phyloP scores from a whole-genome alignment of 2,797 vertebrate species.

The Sebastes elongatus region DNA sequence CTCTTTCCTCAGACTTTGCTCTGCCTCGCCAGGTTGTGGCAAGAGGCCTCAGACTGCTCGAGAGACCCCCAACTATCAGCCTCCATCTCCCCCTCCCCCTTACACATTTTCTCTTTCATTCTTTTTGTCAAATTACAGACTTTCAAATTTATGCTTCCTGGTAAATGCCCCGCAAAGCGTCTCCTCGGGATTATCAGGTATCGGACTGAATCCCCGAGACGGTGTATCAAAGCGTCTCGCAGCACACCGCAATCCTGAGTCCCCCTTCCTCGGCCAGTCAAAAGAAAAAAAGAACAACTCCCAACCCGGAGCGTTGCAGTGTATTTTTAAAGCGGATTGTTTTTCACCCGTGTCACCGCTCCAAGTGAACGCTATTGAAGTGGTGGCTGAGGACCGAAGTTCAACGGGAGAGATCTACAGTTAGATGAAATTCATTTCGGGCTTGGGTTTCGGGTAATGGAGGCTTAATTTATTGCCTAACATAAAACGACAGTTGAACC shows the following conservation, averaged over 20 bases:
- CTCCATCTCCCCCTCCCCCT: constrained; percentile 10
- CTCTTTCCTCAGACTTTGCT: constrained; percentile 23
- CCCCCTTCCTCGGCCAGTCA: constrained; percentile 6
- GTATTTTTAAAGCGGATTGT: constrained; percentile 76
- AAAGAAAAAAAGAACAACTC: constrained; percentile 9
- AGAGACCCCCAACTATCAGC: constrained; percentile 56
- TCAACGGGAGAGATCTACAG: constrained; percentile 55
- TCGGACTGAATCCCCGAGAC: constrained; percentile 61
- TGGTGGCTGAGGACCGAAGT: constrained; percentile 46
- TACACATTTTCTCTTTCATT: constrained; percentile 41
- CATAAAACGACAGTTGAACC: constrained; percentile 77
- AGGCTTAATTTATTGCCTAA: constrained; percentile 76
- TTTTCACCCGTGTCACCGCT: constrained; percentile 67
- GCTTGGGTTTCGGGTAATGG: constrained; percentile 79
- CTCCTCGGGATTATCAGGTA: constrained; percentile 76
- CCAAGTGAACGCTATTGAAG: constrained; percentile 62
- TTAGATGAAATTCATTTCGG: constrained; percentile 71
- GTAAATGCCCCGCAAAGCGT: constrained; percentile 65
- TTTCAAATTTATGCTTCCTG: constrained; percentile 70
- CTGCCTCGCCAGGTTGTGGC: constrained; percentile 19
- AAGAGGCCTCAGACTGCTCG: constrained; percentile 32
- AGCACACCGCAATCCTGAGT: constrained; percentile 35
- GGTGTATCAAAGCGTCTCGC: constrained; percentile 76
- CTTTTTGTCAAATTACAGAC: constrained; percentile 75
- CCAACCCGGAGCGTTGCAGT: constrained; percentile 35